Evolutionary conservation across 2,113 vertebrate genomes (phyloP), one percentile per base, ranked within the genome.

Genomic region (Ia io): DNA sequence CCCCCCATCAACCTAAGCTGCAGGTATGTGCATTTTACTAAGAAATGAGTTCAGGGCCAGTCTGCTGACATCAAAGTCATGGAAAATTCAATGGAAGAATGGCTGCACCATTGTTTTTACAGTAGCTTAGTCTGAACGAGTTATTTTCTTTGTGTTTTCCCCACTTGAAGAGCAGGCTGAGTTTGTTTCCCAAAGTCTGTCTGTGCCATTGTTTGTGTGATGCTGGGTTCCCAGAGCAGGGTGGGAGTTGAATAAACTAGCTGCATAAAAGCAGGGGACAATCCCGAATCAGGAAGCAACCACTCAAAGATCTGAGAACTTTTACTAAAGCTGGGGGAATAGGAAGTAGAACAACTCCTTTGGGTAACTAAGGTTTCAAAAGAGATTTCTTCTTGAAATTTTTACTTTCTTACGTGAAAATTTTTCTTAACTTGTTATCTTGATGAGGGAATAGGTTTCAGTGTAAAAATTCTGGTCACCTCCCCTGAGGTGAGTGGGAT

Each of bases 191-290:
- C 87, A 51, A 93, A 92, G 84, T 74, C 61, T 47, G 85, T 53
- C 51, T 76, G 20, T 22, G 84, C 47, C 77, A 92, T 88, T 95
- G 94, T 97, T 91, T 93, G 25, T 51, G 28, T 10, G n/a, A 65
- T 11, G n/a, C 61, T 88, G 76, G 11, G 32, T 96, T 97, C 77
- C 77, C 88, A 88, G 79, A 91, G 89, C 69, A 49, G 84, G 82
- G 90, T 88, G 90, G 65, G 42, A 25, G 7, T 42, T 92, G 70
- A 83, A 90, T 56, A 82, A 49, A 79, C 77, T 49, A 71, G 69
- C 85, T 74, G 71, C 67, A 20, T 47, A 61, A 88, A 82, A 92
- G 7, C 25, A 5, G 78, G 44, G 61, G 82, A 63, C 44, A 87
- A 12, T 35, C 30, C n/a, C 23, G n/a, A 73, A 25, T 22, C 65